Conservation (phyloP, 1,140 invertebrate species). For the Zaprionus nigranus region DNA sequence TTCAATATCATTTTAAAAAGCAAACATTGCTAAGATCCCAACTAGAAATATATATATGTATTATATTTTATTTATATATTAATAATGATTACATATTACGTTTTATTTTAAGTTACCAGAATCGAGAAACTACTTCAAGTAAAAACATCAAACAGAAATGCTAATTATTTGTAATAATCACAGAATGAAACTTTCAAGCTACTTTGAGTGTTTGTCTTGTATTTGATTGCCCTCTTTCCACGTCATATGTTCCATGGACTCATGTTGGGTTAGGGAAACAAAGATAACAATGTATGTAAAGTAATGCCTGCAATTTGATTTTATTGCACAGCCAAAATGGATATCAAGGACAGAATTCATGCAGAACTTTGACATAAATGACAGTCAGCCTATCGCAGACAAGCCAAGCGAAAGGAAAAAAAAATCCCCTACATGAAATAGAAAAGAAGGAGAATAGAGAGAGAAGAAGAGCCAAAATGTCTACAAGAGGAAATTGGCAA, state of each 20-base stretch:
- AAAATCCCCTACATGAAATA: constrained; percentile 5
- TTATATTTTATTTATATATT: no score
- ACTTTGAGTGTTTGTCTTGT: neutral
- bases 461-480: neutral
- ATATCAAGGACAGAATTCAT: constrained; percentile 19
- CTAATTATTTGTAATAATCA: neutral
- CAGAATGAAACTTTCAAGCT: neutral
- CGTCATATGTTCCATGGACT: neutral
- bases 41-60: no score
- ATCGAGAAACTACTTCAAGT: no score
- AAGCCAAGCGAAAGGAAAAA: constrained; percentile 5
- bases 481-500: constrained; percentile 40
- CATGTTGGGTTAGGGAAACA: neutral
- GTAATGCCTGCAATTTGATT: constrained; percentile 20
- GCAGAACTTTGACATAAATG: constrained; percentile 42
- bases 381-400: constrained; percentile 2
- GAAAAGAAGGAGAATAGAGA: constrained; percentile 10
- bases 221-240: neutral
- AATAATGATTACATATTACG: no score
- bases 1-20: no score
- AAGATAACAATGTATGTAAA: neutral
- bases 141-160: no score
- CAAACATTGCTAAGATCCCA: no score
- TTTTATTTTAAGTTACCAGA: no score
- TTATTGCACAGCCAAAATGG: constrained; percentile 20